Conservation (phyloP, 92 coral and sea anemone genomes). For the Porites cylindrica region DNA sequence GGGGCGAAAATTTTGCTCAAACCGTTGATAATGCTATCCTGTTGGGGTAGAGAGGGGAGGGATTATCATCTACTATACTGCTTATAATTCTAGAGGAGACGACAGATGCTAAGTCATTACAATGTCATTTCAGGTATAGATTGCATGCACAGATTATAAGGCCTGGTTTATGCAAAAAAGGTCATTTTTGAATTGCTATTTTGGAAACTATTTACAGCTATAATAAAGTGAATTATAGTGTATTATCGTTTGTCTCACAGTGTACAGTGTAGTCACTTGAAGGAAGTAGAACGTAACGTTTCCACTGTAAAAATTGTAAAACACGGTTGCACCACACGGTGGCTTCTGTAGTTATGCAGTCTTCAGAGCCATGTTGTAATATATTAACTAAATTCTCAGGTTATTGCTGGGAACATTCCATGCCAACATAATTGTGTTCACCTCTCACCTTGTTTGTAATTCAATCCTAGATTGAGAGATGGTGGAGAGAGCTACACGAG, state of each 20-base stretch:
- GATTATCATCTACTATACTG: background rate
- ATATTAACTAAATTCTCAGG: background rate
- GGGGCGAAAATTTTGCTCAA: background rate
- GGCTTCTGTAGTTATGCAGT: background rate
- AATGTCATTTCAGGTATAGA: slow-evolving; percentile 13
- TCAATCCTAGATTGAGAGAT: slow-evolving; percentile 53
- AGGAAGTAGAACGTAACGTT: background rate
- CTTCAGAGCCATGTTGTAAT: background rate
- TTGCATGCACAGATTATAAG: slow-evolving; percentile 11
- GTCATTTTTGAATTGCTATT: slow-evolving; percentile 9
- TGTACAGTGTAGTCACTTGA: slow-evolving; percentile 24
- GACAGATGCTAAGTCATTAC: background rate
- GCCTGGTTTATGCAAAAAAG: background rate
- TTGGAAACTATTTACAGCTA: background rate
- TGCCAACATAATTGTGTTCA: slow-evolving; percentile 20
- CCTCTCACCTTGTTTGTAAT: slow-evolving; percentile 4
- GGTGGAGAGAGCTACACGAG: slow-evolving; percentile 62
- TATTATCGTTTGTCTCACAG: slow-evolving; percentile 9
- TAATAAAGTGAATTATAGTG: background rate
- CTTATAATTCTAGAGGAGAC: slow-evolving; percentile 13
- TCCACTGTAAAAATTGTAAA: slow-evolving; percentile 14
- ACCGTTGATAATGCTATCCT: background rate
- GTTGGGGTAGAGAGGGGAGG: slow-evolving; percentile 10
- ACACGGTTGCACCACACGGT: background rate
- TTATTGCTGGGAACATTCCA: slow-evolving; percentile 21